Percentiles rank a stretch among this genome's conserved stretches.
Evolutionary conservation across 2,113 vertebrate species (phyloP).

Genomic region (Pleuronectes platessa): DNA sequence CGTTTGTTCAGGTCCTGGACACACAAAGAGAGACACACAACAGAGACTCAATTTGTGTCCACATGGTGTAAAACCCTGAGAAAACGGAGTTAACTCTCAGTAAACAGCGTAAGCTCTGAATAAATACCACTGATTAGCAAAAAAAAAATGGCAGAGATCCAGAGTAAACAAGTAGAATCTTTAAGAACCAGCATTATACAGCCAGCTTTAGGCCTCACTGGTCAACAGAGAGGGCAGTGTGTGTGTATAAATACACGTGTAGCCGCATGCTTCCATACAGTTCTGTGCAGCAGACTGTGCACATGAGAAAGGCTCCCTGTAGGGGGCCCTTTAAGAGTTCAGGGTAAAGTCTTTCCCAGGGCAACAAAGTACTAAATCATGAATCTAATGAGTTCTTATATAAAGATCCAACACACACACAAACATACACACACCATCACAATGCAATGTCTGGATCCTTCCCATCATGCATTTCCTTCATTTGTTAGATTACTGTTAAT

Average conservation of each 20-base stretch:
- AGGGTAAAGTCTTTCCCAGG: slow-evolving; percentile 44
- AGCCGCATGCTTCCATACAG: slow-evolving; percentile 4
- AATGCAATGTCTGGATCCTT: slow-evolving; percentile 31
- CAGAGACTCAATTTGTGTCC: neutral
- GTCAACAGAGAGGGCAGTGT: slow-evolving; percentile 53
- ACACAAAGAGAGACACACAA: slow-evolving; percentile 11
- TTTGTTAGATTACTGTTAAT: slow-evolving; percentile 76
- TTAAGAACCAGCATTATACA: slow-evolving; percentile 17
- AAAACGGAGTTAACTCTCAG: slow-evolving; percentile 34
- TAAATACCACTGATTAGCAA: slow-evolving; percentile 59
- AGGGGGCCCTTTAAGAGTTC: slow-evolving; percentile 42
- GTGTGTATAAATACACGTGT: slow-evolving; percentile 6
- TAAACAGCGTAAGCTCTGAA: slow-evolving; percentile 33
- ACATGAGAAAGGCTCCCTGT: neutral
- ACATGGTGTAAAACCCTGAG: slow-evolving; percentile 12
- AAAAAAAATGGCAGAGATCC: slow-evolving; percentile 36
- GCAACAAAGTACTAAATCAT: slow-evolving; percentile 49
- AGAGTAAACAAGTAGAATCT: slow-evolving; percentile 40
- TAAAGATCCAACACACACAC: slow-evolving; percentile 26
- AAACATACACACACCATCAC: slow-evolving; percentile 25
- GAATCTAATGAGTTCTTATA: slow-evolving; percentile 60
- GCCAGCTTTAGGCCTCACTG: slow-evolving; percentile 29
- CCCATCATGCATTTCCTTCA: slow-evolving; percentile 40
- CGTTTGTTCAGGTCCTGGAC: slow-evolving; percentile 96
- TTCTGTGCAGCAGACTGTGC: neutral